Percentiles rank a stretch among this genome's conserved stretches.
Evolutionary conservation across 2,888 invertebrate species (phyloP).

Genomic region (Periphyllus acericola): DNA sequence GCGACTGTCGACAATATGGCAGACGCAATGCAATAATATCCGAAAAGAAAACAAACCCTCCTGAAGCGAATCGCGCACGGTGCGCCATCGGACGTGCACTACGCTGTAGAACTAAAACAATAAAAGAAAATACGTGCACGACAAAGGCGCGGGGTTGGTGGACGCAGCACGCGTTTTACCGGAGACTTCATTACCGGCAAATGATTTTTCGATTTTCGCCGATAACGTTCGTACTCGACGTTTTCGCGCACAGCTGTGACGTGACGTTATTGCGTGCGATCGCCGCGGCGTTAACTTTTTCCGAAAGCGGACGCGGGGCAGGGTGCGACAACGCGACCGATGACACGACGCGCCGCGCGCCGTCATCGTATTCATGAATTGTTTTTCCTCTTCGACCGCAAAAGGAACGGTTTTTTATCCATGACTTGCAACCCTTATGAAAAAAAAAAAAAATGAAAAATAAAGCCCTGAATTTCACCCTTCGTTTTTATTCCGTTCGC

Average conservation of each 20-base stretch:
- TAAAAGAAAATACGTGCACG: no score
- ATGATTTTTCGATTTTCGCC: no score
- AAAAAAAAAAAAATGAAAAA: constrained; percentile 28
- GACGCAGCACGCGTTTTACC: no score
- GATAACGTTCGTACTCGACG: no score
- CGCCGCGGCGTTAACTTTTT: not conserved
- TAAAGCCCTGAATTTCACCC: constrained; percentile 48
- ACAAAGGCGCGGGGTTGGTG: no score
- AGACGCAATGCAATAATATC: no score
- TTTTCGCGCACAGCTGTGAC: not conserved
- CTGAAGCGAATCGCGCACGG: no score
- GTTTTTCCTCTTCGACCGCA: constrained; percentile 43
- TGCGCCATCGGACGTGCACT: no score
- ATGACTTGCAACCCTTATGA: constrained; percentile 55
- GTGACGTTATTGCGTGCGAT: not conserved
- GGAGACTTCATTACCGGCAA: no score
- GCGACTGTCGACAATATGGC: no score
- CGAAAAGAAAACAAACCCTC: no score
- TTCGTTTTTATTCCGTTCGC: constrained; percentile 55
- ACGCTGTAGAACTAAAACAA: no score
- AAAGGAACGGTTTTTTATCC: constrained; percentile 45
- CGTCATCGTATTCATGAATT: constrained; percentile 16
- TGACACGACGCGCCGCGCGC: not conserved
- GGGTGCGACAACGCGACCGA: not conserved
- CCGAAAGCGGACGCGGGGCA: not conserved